Evolutionary conservation across 2,888 invertebrate genomes (phyloP), one percentile per base, ranked within the genome.

Genomic region (Carcina quercana): DNA sequence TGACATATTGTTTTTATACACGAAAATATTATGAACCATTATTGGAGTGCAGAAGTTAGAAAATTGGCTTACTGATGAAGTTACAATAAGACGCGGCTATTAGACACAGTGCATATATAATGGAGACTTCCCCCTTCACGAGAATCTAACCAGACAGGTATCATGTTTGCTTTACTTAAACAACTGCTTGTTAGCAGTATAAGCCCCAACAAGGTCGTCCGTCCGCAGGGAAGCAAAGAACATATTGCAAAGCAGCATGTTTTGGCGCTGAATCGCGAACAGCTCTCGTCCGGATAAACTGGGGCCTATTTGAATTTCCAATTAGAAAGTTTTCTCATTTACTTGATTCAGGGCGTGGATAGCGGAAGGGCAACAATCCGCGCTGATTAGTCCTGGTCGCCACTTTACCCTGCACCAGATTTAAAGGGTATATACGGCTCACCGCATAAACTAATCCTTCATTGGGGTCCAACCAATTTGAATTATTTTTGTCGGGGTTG

Each of bases 241-340:
- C 15, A 25, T 25, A 35, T 64, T 65, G 58, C 55, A 55, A 54
- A 50, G 49, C 50, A 64, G 59, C 56, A 61, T 64, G 65, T 64
- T n/a, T n/a, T 53, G 60, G 63, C 66, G 59, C 53, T 53, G 66
- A 66, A 61, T 67, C 70, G 69, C 69, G 67, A 74, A 72, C 67
- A 65, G 65, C 64, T 69, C 67, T 69, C 70, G 61, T 73, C 70
- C 64, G 67, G 69, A 74, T 74, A 78, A 79, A 73, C 74, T 74
- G 68, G 64, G 60, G 72, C 74, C 75, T 76, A 75, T 80, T 80
- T 80, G 78, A 82, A 82, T 72, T 80, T 82, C 79, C 82, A 80
- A 82, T 82, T 80, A 80, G 74, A 82, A 82, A 82, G 78, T 82
- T 82, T 82, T 80, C 80, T 80, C 80, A 82, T 82, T 82, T 82